Conservation (phyloP, 2,113 vertebrate species). For the Eudorcas thomsonii region DNA sequence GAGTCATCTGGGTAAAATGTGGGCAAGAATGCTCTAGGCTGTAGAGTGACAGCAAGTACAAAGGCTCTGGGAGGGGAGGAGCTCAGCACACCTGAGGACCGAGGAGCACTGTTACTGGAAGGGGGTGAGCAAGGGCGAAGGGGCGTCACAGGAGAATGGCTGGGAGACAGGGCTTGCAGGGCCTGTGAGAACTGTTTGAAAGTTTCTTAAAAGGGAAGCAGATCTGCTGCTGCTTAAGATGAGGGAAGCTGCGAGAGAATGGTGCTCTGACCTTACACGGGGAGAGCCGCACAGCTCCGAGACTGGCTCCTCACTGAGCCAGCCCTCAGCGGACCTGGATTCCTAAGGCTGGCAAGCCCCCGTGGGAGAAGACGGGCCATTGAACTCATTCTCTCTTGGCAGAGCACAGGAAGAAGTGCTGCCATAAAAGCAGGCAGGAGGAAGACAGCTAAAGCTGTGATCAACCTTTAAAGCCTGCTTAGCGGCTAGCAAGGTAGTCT, state of each 20-base stretch:
- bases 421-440: background rate
- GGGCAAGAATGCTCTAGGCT: background rate
- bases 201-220: background rate
- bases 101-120: background rate
- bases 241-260: background rate
- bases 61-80: background rate
- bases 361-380: background rate
- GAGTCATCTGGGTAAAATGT: background rate
- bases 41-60: too few species aligned
- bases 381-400: background rate
- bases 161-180: background rate
- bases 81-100: background rate
- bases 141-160: background rate
- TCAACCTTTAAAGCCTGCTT: background rate
- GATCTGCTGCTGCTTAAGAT: background rate
- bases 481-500: background rate
- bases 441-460: background rate
- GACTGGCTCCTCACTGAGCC: background rate
- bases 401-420: background rate
- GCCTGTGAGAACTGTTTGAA: background rate
- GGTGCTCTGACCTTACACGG: background rate
- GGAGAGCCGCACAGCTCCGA: background rate
- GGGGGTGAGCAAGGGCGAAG: background rate
- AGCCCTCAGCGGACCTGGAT: background rate
- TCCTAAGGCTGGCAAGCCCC: background rate